A percentile compares a stretch with the other conserved stretches of the same genome.
phyloP scores from a whole-genome alignment of 2,888 invertebrate genomes.

The Macropis europaea region DNA sequence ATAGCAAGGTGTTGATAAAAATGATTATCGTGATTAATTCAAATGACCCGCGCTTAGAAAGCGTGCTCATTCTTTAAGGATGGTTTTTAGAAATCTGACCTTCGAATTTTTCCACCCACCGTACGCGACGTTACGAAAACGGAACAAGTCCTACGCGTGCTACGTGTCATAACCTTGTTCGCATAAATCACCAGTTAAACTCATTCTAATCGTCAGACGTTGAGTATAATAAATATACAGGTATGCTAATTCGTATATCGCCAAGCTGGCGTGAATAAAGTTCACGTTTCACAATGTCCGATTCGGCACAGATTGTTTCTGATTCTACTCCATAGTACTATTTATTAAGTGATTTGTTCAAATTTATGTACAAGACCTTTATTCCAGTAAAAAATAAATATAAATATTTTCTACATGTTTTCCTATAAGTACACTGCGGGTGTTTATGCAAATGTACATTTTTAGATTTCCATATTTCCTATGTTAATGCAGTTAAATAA shows the following conservation, averaged over 20 bases:
- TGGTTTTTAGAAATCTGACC: constrained; percentile 47
- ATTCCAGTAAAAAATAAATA: too few species aligned
- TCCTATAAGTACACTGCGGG: too few species aligned
- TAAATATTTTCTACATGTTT: too few species aligned
- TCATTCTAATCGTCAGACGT: constrained; percentile 20
- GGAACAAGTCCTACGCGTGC: constrained; percentile 57
- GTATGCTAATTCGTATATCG: constrained; percentile 12
- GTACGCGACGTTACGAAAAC: constrained; percentile 51
- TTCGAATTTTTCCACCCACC: constrained; percentile 45
- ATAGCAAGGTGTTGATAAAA: not conserved
- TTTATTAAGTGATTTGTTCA: not conserved
- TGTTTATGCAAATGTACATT: too few species aligned
- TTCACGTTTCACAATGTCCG: constrained; percentile 7
- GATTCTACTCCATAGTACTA: not conserved
- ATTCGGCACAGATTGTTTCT: not conserved
- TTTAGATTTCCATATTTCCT: too few species aligned
- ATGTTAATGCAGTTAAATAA: too few species aligned
- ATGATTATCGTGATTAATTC: not conserved
- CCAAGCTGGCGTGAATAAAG: not conserved
- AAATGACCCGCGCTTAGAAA: not conserved
- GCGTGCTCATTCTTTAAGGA: constrained; percentile 1
- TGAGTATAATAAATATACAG: constrained; percentile 24
- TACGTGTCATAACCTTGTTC: constrained; percentile 51
- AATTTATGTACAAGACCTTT: too few species aligned
- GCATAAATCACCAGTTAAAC: constrained; percentile 30